Base-by-base conservation (phyloP, 1,140 invertebrate species). In the Pogonognathellus flavescens region DNA sequence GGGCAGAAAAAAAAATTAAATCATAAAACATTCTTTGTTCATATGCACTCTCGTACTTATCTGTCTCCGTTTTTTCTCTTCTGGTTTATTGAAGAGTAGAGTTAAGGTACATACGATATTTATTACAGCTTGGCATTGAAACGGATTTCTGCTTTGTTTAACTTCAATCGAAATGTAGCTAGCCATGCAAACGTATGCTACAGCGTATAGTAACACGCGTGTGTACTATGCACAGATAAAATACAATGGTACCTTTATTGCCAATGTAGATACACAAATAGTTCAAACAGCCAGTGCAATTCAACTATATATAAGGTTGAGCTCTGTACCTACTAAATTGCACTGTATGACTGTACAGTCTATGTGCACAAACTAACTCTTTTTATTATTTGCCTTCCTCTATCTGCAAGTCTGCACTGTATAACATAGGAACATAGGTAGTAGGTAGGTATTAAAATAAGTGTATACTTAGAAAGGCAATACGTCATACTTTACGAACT, bases 81-180 rank as follows among this genome's bases (percentile, higher is more conserved):
- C 10, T 16, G n/a, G 60, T 66, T 5, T 66, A 25, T 22, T 22
- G 60, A 66, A 66, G 14, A 16, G 22, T n/a, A 3, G 53, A 13
- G 11, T 57, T 57, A 57, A 13, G n/a, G 11, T 57, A 13, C 53
- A 57, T 57, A 41, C 31, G 31, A 41, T 41, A 41, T 76, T 18
- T 14, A 16, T 76, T 76, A 49, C 25, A 31, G 25, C 31, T 76
- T 76, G 70, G 49, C 70, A 76, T 76, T 76, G 70, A 76, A 76
- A 50, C 41, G 70, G 70, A 76, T 50, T 76, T 50, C 70, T 76
- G 41, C 70, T 70, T 70, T 76, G 41, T 50, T 76, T 50, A 49
- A 72, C 22, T 41, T 72, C 41, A 72, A 49, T 76, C 9, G 41
- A n/a, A 18, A n/a, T 41, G 66, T 72, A 14, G 31, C 31, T 76